Base-by-base conservation (phyloP, 2,888 invertebrate genomes). In the Patella pellucida region DNA sequence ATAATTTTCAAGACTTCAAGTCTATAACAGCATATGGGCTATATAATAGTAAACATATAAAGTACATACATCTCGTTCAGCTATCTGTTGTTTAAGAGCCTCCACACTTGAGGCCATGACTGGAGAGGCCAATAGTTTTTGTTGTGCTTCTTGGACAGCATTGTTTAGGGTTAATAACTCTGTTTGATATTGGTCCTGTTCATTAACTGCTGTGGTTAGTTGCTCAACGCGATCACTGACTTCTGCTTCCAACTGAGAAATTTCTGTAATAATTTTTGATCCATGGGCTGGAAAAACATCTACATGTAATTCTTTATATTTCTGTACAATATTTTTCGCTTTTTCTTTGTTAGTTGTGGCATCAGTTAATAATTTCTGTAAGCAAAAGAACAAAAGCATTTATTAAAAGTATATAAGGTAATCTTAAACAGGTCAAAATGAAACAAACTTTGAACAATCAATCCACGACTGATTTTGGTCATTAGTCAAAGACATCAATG, bases 41-140 rank as follows among this genome's bases (percentile, higher is more conserved):
- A 41, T 0, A 41, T 41, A 41, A 41, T 41, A 41, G 41, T 41
- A 41, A 41, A 41, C 41, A 62, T 14, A 62, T 62, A 51, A 78
- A 71, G 75, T 81, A 86, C 87, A 77, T 85, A 87, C 87, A 83
- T 86, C 84, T 78, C 84, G 83, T 76, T 86, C 86, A 70, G 83
- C 78, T 62, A 87, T 85, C 84, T 88, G 87, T 73, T 85, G 82
- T 77, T 86, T 87, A 68, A 88, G 83, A 52, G 83, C 84, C 52
- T 85, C 84, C 54, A 88, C 85, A 78, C 85, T 85, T 51, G 85
- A 80, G 9, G 85, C 86, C 76, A 81, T 81, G 54, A 85, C 85
- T 4, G 87, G 85, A 9, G 87, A 84, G 15, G 83, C 84, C 31
- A 85, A 76, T 52, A 87, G 79, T 69, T 85, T 79, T 41, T 85